A percentile compares a stretch with the other conserved stretches of the same genome.
These are phyloP conservation scores for Procavia capensis DNA, from an alignment of 2,113 vertebrate genomes.

Conservation along the genomic window DNA sequence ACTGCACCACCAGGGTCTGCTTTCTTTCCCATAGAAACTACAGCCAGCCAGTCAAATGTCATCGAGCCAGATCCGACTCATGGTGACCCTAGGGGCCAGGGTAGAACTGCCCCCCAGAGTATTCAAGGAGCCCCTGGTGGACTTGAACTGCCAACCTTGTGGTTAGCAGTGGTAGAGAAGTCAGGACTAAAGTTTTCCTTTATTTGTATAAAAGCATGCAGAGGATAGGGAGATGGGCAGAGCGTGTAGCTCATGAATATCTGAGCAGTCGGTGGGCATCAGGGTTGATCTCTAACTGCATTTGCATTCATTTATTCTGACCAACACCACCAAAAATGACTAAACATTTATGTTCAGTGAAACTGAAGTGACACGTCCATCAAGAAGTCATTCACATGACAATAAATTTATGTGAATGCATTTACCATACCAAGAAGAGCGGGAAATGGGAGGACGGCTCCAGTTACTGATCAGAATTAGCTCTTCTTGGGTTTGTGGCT, in stretches of 20 bases:
- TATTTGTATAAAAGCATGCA: neutral
- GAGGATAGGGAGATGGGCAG: neutral
- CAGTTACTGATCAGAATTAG: neutral
- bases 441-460: fast-evolving
- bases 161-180: no score
- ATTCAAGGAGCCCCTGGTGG: no score
- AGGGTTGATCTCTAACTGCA: neutral
- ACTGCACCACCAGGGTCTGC: no score
- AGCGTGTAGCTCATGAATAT: neutral
- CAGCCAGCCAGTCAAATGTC: no score
- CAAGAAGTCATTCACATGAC: neutral
- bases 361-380: neutral
- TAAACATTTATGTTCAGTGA: neutral
- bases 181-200: neutral
- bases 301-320: neutral
- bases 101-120: no score
- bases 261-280: neutral
- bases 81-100: no score
- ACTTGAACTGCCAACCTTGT: no score
- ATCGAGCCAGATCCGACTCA: no score
- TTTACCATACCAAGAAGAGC: no score
- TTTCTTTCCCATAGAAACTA: neutral
- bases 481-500: neutral
- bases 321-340: neutral
- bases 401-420: neutral